phyloP scores from a whole-genome alignment of 2,797 vertebrate species.

The Jordanella pulchra region DNA sequence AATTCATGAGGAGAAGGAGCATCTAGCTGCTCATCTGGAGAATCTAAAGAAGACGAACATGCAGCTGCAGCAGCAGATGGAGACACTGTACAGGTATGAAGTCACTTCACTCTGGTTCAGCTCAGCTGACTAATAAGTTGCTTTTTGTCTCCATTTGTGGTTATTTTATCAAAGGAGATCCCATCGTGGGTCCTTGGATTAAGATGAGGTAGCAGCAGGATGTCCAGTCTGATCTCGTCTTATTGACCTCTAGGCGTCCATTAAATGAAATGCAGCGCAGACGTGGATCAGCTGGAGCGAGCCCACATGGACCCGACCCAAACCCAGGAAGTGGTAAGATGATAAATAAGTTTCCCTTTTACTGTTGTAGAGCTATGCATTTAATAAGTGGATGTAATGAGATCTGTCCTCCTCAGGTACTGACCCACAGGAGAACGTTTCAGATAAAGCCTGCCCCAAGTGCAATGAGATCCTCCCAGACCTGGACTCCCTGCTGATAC shows the following conservation, averaged over 20 bases:
- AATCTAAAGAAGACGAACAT: conserved; percentile 86
- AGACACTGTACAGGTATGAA: conserved; percentile 78
- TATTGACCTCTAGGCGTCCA: conserved; percentile 75
- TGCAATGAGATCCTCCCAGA: conserved; percentile 91
- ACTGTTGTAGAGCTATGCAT: neutral
- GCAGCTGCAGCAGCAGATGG: conserved; percentile 85
- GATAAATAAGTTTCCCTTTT: neutral
- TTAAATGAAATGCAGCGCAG: conserved; percentile 91
- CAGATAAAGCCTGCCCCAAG: conserved; percentile 91
- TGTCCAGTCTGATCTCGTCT: neutral
- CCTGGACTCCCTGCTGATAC: conserved; percentile 94
- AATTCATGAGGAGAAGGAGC: conserved; percentile 94
- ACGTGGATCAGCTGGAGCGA: conserved; percentile 77
- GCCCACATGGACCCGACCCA: conserved; percentile 61
- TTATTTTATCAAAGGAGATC: no score
- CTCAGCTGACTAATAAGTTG: no score
- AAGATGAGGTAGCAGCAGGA: neutral
- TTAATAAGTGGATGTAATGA: neutral
- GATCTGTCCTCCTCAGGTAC: conserved; percentile 73
- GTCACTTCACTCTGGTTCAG: no score
- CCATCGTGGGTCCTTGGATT: no score
- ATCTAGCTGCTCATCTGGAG: conserved; percentile 88
- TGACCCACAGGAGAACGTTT: conserved; percentile 84
- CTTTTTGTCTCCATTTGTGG: no score
- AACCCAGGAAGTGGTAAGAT: conserved; percentile 71